Percentiles rank a stretch among this genome's conserved stretches.
phyloP scores from a whole-genome alignment of 1,140 invertebrate species.

The Heliconius hewitsoni region DNA sequence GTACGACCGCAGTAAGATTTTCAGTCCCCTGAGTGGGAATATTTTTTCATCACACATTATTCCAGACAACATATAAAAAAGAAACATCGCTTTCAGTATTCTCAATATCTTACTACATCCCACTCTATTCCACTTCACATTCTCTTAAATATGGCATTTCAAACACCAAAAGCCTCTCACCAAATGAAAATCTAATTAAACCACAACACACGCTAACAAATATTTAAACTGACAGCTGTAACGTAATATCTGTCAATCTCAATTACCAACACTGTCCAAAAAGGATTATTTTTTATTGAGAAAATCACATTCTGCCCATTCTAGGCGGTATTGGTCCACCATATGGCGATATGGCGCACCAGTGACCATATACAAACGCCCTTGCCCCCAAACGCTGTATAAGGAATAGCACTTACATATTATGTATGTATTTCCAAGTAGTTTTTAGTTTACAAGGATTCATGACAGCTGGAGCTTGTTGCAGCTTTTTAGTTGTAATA shows the following conservation, averaged over 20 bases:
- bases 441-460: slow-evolving; percentile 27
- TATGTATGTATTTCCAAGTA: not conserved
- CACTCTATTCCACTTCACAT: too few species aligned
- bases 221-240: slow-evolving; percentile 1
- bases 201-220: not conserved
- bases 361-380: slow-evolving; percentile 24
- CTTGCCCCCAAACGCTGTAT: slow-evolving; percentile 31
- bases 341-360: slow-evolving; percentile 35
- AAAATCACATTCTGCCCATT: slow-evolving; percentile 21
- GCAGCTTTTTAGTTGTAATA: not conserved
- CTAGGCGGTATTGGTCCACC: slow-evolving; percentile 21
- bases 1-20: too few species aligned
- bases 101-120: too few species aligned
- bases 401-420: slow-evolving; percentile 20
- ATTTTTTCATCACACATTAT: too few species aligned
- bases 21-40: too few species aligned
- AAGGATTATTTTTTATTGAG: slow-evolving; percentile 20
- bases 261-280: not conserved
- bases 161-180: not conserved
- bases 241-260: slow-evolving; percentile 4
- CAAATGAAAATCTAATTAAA: not conserved
- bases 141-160: too few species aligned
- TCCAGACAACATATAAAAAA: too few species aligned
- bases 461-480: slow-evolving; percentile 22
- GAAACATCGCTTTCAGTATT: too few species aligned